A percentile compares a stretch with the other conserved stretches of the same genome.
Evolutionary conservation across 2,113 vertebrate genomes (phyloP).

Genomic region (Mystacornis crossleyi): DNA sequence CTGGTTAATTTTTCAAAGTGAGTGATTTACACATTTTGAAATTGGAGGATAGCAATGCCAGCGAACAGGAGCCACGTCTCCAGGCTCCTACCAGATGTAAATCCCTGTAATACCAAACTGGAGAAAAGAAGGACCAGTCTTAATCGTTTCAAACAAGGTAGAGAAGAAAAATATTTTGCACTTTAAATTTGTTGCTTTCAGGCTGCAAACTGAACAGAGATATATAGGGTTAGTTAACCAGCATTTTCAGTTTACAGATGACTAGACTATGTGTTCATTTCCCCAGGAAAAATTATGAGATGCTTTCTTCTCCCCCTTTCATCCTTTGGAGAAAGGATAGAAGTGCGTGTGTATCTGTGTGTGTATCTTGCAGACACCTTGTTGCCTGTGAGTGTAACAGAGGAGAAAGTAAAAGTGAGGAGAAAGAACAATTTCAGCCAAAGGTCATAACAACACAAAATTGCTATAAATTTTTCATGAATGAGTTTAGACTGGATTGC

Average conservation of each 20-base stretch:
- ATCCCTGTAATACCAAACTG: neutral
- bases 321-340: neutral
- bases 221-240: neutral
- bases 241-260: neutral
- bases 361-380: neutral
- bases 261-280: neutral
- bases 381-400: neutral
- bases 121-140: neutral
- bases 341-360: too few species aligned
- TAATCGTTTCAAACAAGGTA: neutral
- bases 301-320: neutral
- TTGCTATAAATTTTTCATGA: neutral
- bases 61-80: neutral
- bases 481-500: neutral
- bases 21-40: neutral
- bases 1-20: neutral
- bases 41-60: neutral
- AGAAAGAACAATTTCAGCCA: neutral
- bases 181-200: neutral
- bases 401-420: neutral
- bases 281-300: neutral
- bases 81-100: neutral
- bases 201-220: neutral
- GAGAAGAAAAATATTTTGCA: neutral
- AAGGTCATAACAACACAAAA: neutral